phyloP scores from a whole-genome alignment of 2,888 invertebrate genomes.

The Drosophila infuscata region DNA sequence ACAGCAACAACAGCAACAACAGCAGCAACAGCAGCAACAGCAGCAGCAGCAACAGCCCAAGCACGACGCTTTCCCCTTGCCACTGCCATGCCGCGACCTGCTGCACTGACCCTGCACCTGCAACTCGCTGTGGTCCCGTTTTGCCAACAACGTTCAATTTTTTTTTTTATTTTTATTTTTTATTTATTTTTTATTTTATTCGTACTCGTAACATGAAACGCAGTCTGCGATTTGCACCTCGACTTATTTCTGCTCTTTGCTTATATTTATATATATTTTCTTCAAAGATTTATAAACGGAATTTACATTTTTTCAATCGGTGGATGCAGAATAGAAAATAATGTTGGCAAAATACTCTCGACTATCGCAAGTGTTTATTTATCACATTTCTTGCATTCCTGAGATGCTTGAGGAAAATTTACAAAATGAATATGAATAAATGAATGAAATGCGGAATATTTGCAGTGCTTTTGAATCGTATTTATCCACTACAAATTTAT shows the following conservation, averaged over 20 bases:
- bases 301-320: constrained; percentile 6
- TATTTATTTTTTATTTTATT: constrained; percentile 7
- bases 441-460: background rate
- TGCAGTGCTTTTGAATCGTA: background rate
- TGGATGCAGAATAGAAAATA: background rate
- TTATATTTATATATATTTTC: background rate
- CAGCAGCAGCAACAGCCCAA: background rate
- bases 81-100: background rate
- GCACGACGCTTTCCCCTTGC: background rate
- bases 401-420: background rate
- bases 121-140: constrained; percentile 9
- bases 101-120: constrained; percentile 11
- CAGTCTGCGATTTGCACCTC: constrained; percentile 1
- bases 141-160: constrained; percentile 13
- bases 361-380: background rate
- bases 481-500: background rate
- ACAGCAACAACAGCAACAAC: too few relatives aligned
- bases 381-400: background rate
- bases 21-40: too few relatives aligned
- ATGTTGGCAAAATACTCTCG: background rate
- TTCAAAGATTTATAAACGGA: background rate
- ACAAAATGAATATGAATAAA: background rate
- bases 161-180: background rate
- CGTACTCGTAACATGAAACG: constrained; percentile 6
- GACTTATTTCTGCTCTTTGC: constrained; percentile 20